Evolutionary conservation across 2,113 vertebrate genomes (phyloP), one percentile per base, ranked within the genome.

Genomic region (Xenopus laevis): DNA sequence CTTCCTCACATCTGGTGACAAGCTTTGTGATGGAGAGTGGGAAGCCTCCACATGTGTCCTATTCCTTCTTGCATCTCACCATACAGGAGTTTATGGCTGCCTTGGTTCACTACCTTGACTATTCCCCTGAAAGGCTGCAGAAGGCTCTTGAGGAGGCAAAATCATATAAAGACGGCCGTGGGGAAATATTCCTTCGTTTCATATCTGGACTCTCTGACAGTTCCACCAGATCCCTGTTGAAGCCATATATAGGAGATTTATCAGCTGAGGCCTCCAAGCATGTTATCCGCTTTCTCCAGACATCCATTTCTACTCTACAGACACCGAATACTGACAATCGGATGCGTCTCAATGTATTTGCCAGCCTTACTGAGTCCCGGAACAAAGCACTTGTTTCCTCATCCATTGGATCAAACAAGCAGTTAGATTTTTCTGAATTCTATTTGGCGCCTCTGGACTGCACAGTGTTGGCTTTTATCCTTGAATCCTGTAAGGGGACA

Each of bases 281-380:
- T 3, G 63, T 66, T 10, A 65, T 73, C 13, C 21, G 1, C 13
- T 73, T 63, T 52, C 33, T 73, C 18, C 20, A 20, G 0, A 8
- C 15, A 4, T 57, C 27, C 0, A 12, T 71, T n/a, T 86, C 83
- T 83, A 73, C 85, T 50, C 79, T 77, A 65, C 62, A 81, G 60
- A 60, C n/a, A n/a, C n/a, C n/a, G n/a, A n/a, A 74, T 20, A 13
- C 71, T 2, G 73, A 62, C 1, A 78, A 5, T 2, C 0, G 45
- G 21, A 78, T 58, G 58, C 52, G 86, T 59, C 69, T 83, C 13
- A 79, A 15, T n/a, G 72, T 78, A 23, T 85, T 88, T 59, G 78
- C 62, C 52, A 70, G 87, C 53, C 87, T 90, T 8, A 82, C 84
- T 45, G 86, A 92, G 65, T 72, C 83, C 5, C 87, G 84, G 45